A percentile compares a stretch with the other conserved stretches of the same genome.
phyloP scores from a whole-genome alignment of 2,888 invertebrate genomes.

The Tryphoninae sp. region DNA sequence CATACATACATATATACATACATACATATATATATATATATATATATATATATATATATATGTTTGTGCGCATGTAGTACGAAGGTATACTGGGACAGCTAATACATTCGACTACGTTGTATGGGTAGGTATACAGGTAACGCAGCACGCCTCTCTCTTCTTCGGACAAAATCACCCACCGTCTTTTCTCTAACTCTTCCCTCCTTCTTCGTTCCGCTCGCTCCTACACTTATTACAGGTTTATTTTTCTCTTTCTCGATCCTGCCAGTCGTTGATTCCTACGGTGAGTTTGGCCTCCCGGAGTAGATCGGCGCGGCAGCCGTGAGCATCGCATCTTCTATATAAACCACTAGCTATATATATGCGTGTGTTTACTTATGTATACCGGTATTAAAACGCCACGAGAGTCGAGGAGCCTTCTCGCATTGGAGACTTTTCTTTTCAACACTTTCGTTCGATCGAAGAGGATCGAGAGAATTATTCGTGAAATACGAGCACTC shows the following conservation, averaged over 20 bases:
- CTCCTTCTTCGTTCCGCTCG: not conserved
- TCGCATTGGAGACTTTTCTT: not conserved
- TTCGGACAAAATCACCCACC: constrained; percentile 32
- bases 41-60: not conserved
- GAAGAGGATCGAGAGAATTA: not conserved
- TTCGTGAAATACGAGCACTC: no score
- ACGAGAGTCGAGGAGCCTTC: not conserved
- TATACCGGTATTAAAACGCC: not conserved
- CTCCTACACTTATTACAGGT: not conserved
- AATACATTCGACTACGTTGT: constrained; percentile 23
- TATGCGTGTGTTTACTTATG: not conserved
- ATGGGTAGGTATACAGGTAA: constrained; percentile 12
- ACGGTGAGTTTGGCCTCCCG: not conserved
- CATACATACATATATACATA: no score
- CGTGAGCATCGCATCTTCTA: not conserved
- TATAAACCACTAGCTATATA: not conserved
- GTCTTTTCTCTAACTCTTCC: constrained; percentile 9
- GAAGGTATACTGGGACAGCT: constrained; percentile 1
- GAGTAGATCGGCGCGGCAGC: not conserved
- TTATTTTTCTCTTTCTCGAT: not conserved
- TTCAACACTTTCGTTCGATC: not conserved
- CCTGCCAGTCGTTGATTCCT: not conserved
- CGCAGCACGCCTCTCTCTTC: constrained; percentile 26
- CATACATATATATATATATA: constrained; percentile 9
- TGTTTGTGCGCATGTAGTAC: not conserved